Evolutionary conservation across 2,888 invertebrate species (phyloP), one percentile per base, ranked within the genome.

Genomic region (Ditula angustiorana): DNA sequence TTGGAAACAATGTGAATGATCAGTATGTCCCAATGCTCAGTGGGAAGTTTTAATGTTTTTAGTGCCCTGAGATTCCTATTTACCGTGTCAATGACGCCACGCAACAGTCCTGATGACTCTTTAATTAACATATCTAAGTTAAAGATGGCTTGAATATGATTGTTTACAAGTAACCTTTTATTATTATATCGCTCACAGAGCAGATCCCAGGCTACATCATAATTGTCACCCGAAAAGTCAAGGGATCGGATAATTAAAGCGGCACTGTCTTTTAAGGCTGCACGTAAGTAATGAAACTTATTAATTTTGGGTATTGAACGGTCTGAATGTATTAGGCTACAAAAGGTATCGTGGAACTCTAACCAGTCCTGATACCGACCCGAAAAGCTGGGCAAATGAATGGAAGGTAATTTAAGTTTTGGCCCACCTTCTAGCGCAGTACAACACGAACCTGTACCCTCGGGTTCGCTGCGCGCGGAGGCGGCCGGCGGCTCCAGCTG

Each of bases 51-150:
- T 23, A 71, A 10, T 30, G 50, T 56, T n/a, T 46, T 53, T 44
- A 70, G 41, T 1, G 73, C 69, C 44, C 72, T 56, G 11, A 71
- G 33, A 41, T 70, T 74, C 61, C 68, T 69, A 35, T 67, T 69
- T 5, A 57, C 64, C 0, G 35, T 49, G 13, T 73, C 71, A 16
- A 68, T 55, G 52, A 72, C 10, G 23, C 11, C 11, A 11, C 24
- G 46, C 13, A 47, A 47, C 10, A 11, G 7, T 24, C 10, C 8
- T n/a, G 46, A 47, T 11, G 46, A 47, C n/a, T 47, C 24, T 47
- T 47, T 47, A 23, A 11, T 8, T 10, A 23, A 23, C 2, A 23
- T 23, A 4, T 13, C 46, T 8, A 13, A n/a, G n/a, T n/a, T n/a
- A n/a, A n/a, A n/a, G n/a, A n/a, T n/a, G n/a, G n/a, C n/a, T n/a